Conservation (phyloP, 2,797 vertebrate genomes). For the Esox masquinongy region DNA sequence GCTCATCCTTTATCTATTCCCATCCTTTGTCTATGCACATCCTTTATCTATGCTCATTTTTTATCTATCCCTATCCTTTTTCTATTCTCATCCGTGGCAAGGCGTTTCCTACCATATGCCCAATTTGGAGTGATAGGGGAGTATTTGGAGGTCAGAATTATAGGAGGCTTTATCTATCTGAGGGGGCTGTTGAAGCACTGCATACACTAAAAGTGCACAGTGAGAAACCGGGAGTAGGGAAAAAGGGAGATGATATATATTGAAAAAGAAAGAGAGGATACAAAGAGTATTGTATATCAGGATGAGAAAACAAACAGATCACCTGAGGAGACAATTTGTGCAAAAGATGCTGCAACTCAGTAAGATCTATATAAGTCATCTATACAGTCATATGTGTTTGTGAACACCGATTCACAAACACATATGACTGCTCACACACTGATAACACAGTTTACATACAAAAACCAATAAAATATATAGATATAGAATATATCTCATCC, state of each 20-base stretch:
- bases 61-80: conserved; percentile 27
- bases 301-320: not conserved
- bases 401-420: not conserved
- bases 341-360: conserved; percentile 45
- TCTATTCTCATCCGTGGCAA: conserved; percentile 43
- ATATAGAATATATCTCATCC: not conserved
- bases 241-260: not conserved
- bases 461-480: not conserved
- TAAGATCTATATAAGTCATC: conserved; percentile 17
- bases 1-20: too few relatives aligned
- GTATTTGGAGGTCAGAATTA: conserved; percentile 19
- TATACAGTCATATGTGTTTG: too few relatives aligned
- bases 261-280: not conserved
- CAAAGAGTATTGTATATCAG: not conserved
- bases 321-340: not conserved
- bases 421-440: conserved; percentile 15
- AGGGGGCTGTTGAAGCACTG: conserved; percentile 12
- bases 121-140: conserved; percentile 22
- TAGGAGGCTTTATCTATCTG: conserved; percentile 17
- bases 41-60: conserved; percentile 33
- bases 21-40: not conserved
- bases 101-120: conserved; percentile 35
- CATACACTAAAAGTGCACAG: conserved; percentile 29
- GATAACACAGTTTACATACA: conserved; percentile 15
- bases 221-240: not conserved